Evolutionary conservation across 2,113 vertebrate genomes (phyloP).

Genomic region (Pollimyrus isidori): DNA sequence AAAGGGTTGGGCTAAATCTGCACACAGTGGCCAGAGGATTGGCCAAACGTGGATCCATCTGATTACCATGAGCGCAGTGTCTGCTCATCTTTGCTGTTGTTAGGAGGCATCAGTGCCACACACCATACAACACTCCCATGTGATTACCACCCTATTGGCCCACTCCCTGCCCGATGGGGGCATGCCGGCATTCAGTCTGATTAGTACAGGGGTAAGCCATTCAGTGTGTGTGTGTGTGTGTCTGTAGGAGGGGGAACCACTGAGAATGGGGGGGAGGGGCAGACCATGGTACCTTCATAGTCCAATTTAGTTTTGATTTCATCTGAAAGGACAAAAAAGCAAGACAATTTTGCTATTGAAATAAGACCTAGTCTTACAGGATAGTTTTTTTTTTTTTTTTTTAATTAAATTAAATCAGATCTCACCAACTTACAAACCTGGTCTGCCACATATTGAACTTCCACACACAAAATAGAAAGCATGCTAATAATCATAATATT

Average conservation of each 20-base stretch:
- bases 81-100: slow-evolving; percentile 6
- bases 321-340: slow-evolving; percentile 61
- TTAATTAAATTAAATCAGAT: background rate
- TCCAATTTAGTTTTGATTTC: slow-evolving; percentile 66
- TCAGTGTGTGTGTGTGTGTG: slow-evolving; percentile 32
- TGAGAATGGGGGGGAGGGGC: slow-evolving; percentile 20
- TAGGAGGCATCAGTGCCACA: background rate
- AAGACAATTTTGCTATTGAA: slow-evolving; percentile 6
- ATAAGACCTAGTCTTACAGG: background rate
- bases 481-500: background rate
- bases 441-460: background rate
- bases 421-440: background rate
- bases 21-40: background rate
- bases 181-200: slow-evolving; percentile 63
- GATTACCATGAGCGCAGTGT: slow-evolving; percentile 10
- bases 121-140: slow-evolving; percentile 1
- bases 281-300: slow-evolving; percentile 64
- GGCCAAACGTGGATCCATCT: background rate
- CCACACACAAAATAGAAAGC: background rate
- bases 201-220: slow-evolving; percentile 46
- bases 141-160: slow-evolving; percentile 10
- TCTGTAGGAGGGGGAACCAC: slow-evolving; percentile 13
- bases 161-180: slow-evolving; percentile 34
- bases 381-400: background rate
- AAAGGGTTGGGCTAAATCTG: background rate